A percentile compares a stretch with the other conserved stretches of the same genome.
phyloP scores from a whole-genome alignment of 2,113 vertebrate genomes.

The Otolemur garnettii region DNA sequence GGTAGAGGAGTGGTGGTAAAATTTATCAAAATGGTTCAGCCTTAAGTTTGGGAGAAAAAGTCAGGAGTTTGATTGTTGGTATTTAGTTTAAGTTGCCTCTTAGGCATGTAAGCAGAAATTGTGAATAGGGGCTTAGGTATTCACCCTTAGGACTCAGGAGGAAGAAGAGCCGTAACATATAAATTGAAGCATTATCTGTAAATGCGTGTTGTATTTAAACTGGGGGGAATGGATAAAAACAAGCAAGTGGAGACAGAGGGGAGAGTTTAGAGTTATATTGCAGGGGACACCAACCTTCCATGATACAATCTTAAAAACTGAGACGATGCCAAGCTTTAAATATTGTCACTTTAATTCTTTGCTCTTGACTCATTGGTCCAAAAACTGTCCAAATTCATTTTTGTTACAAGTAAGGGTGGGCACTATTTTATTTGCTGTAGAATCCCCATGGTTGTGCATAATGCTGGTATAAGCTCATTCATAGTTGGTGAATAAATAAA shows the following conservation, averaged over 20 bases:
- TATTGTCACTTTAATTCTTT: not conserved
- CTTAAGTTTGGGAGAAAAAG: not conserved
- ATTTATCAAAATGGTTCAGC: not conserved
- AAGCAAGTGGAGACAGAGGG: not conserved
- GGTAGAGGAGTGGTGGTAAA: not conserved
- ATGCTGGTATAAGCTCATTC: not conserved
- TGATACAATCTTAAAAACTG: not conserved
- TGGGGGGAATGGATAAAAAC: not conserved
- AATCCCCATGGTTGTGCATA: not conserved
- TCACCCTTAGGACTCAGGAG: not conserved
- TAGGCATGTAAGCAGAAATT: not conserved
- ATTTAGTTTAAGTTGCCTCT: not conserved
- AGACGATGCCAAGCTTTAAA: not conserved
- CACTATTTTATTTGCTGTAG: not conserved
- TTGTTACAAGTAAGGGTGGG: not conserved
- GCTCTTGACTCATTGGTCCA: not conserved
- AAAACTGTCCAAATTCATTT: conserved; percentile 10
- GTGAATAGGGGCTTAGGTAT: not conserved
- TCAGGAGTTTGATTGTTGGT: not conserved
- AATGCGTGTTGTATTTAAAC: not conserved
- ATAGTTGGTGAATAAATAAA: not conserved
- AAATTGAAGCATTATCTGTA: not conserved
- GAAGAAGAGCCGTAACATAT: not conserved
- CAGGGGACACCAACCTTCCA: not conserved
- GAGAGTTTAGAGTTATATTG: not conserved